Base-by-base conservation (phyloP, 2,113 vertebrate genomes). In the Meles meles region DNA sequence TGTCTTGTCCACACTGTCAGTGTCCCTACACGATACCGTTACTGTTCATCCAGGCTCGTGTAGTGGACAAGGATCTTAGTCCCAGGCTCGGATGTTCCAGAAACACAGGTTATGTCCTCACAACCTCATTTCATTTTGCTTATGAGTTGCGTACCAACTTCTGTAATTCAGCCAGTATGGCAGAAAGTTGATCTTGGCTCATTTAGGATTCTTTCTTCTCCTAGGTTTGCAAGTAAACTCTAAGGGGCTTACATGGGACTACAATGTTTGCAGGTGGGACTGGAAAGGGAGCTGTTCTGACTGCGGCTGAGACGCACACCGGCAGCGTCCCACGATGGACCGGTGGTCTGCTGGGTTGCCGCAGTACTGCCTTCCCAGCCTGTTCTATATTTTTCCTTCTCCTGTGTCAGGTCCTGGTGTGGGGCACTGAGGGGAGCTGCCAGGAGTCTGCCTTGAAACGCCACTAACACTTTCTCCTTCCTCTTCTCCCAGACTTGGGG, bases 311-410 rank as follows among this genome's bases (percentile, higher is more conserved):
- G 37, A 69, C 9, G 10, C 11, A 14, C 47, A 5, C 29, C 2
- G 59, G 6, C 1, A 1, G 34, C 10, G 12, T 20, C 21, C 31
- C 12, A 27, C 0, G 1, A 5, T 65, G n/a, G 57, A 10, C 11
- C 13, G 4, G 25, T 44, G 79, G 34, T 23, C 25, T 14, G 9
- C 34, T 3, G 29, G 42, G 12, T 29, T 31, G 42, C n/a, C 0
- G 0, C 31, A 42, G 11, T 21, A 13, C 31, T 47, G 15, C 21
- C 18, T n/a, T 31, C 44, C 13, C 0, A 17, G 5, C 7, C 17
- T 21, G 29, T 10, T n/a, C 69, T 10, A 15, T 37, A 15, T 5
- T 7, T 79, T 80, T 74, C 13, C 14, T 80, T 39, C 31, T 74
- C 4, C 74, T 1, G 7, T 1, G 9, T 23, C 5, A 1, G 6